A percentile compares a stretch with the other conserved stretches of the same genome.
These are phyloP conservation scores for Drosophila nigromelanica DNA, from an alignment of 1,140 invertebrate genomes.

Conservation along the genomic window DNA sequence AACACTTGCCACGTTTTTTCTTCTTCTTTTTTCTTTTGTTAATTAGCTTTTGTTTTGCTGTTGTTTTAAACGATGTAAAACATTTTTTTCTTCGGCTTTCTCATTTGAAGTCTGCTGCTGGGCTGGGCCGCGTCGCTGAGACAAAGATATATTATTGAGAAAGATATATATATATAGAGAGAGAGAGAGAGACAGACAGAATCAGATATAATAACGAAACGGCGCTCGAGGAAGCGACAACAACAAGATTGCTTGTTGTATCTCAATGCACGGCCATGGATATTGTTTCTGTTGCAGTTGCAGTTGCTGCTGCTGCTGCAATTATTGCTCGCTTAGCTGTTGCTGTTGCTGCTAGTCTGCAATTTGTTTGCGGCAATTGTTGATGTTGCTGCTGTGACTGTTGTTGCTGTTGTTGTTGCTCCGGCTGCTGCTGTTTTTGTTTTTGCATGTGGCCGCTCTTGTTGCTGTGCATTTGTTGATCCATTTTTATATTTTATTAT, in stretches of 20 bases:
- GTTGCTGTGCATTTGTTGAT: conserved; percentile 41
- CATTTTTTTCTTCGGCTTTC: conserved; percentile 54
- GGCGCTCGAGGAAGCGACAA: neutral
- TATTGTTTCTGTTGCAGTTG: conserved; percentile 25
- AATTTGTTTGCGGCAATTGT: conserved; percentile 2
- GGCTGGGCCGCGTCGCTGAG: neutral
- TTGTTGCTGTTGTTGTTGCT: conserved; percentile 23
- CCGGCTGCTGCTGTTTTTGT: conserved; percentile 10
- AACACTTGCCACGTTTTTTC: conserved; percentile 36
- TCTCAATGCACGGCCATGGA: conserved; percentile 33
- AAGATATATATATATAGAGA: neutral
- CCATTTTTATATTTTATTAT: conserved; percentile 35
- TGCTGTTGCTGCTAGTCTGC: conserved; percentile 20
- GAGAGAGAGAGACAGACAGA: conserved; percentile 1
- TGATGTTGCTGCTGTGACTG: conserved; percentile 3
- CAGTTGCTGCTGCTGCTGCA: neutral
- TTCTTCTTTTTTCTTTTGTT: conserved; percentile 12
- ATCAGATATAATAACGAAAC: conserved; percentile 6
- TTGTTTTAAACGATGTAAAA: conserved; percentile 53
- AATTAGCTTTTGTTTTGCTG: conserved; percentile 43
- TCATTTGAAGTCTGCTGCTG: conserved; percentile 47
- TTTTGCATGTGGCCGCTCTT: conserved; percentile 31
- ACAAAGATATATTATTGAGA: neutral
- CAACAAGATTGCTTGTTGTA: conserved; percentile 9
- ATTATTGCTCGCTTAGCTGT: conserved; percentile 10